Percentiles rank a stretch among this genome's conserved stretches.
Evolutionary conservation across 1,140 invertebrate genomes (phyloP).

Genomic region (Bombus superbus): DNA sequence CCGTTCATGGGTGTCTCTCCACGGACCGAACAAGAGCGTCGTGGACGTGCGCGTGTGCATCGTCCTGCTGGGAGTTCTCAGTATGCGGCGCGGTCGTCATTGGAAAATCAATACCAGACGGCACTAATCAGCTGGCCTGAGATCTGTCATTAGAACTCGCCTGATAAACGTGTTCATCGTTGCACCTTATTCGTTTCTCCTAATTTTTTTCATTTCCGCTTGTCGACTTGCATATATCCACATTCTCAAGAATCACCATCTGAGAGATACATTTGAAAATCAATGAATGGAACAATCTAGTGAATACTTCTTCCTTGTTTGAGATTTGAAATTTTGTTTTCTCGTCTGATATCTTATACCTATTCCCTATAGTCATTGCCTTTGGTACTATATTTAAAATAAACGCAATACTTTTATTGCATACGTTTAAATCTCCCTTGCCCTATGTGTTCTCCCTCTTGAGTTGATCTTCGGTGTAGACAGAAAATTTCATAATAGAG

Average conservation of each 20-base stretch:
- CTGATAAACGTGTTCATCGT: slow-evolving; percentile 45
- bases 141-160: slow-evolving; percentile 73
- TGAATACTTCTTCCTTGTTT: slow-evolving; percentile 50
- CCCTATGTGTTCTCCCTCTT: not conserved
- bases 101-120: slow-evolving; percentile 81
- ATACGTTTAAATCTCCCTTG: slow-evolving; percentile 4
- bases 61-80: slow-evolving; percentile 67
- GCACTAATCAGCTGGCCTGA: slow-evolving; percentile 81
- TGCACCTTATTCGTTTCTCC: not conserved
- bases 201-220: not conserved
- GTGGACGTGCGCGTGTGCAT: slow-evolving; percentile 65
- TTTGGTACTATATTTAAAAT: slow-evolving; percentile 66
- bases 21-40: slow-evolving; percentile 44
- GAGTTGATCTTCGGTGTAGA: not conserved
- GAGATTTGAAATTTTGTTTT: slow-evolving; percentile 32
- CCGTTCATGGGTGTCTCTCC: slow-evolving; percentile 55
- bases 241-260: not conserved
- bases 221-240: not conserved
- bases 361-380: slow-evolving; percentile 40
- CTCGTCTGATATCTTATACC: slow-evolving; percentile 2
- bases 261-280: not conserved
- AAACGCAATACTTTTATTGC: slow-evolving; percentile 38
- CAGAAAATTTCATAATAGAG: slow-evolving; percentile 3
- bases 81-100: slow-evolving; percentile 76
- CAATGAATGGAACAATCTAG: not conserved